Percentiles rank a stretch among this genome's conserved stretches.
phyloP scores from a whole-genome alignment of 2,888 invertebrate species.

The Uloborus plumipes region DNA sequence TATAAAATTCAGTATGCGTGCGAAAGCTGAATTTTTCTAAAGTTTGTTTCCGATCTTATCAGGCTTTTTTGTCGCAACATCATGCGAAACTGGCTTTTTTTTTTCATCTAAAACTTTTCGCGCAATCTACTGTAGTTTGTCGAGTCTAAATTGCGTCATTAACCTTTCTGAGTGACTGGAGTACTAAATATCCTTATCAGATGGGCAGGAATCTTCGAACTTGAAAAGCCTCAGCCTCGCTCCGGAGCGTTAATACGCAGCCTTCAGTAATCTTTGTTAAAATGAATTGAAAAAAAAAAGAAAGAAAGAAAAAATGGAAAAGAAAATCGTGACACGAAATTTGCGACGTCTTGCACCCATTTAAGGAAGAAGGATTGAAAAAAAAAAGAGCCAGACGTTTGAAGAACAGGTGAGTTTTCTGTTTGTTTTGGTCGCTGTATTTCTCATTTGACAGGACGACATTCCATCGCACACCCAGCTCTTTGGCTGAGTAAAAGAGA shows the following conservation, averaged over 20 bases:
- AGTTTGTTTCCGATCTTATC: too few species aligned
- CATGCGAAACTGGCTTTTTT: too few species aligned
- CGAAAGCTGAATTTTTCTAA: too few species aligned
- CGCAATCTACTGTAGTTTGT: not conserved
- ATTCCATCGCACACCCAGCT: conserved; percentile 53
- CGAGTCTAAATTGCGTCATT: not conserved
- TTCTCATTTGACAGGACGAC: conserved; percentile 54
- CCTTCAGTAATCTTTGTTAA: not conserved
- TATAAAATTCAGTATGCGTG: too few species aligned
- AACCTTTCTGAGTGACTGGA: conserved; percentile 26
- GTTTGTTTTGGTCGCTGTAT: conserved; percentile 46
- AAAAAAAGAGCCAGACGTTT: conserved; percentile 8
- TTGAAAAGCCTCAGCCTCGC: too few species aligned
- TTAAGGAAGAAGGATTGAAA: conserved; percentile 34
- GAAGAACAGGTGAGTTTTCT: conserved; percentile 40
- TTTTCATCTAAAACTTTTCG: not conserved
- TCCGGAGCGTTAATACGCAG: too few species aligned
- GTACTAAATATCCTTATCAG: conserved; percentile 29
- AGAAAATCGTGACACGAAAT: conserved; percentile 15
- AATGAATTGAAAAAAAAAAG: not conserved
- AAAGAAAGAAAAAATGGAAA: conserved; percentile 10
- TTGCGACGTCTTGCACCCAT: conserved; percentile 31
- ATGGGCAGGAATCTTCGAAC: not conserved
- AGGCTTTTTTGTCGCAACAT: too few species aligned
- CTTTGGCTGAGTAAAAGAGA: conserved; percentile 12